Conservation (phyloP, 2,797 vertebrate genomes). For the Ptychobarbus kaznakovi region DNA sequence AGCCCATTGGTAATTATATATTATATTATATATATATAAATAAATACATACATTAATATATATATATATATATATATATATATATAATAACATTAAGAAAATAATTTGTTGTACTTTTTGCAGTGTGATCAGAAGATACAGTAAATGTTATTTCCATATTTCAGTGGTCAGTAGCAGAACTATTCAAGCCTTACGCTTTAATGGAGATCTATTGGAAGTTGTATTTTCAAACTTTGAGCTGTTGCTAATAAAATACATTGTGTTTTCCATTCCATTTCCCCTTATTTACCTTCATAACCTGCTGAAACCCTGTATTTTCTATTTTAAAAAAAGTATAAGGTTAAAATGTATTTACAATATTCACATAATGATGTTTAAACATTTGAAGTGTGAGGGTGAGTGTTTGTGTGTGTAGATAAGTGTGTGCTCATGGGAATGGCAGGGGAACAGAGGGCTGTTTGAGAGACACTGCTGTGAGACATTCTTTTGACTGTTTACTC, state of each 20-base stretch:
- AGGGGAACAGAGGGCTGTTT: slow-evolving; percentile 86
- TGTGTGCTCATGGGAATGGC: slow-evolving; percentile 72
- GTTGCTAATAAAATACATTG: not conserved
- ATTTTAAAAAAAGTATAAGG: not conserved
- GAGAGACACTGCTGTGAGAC: slow-evolving; percentile 68
- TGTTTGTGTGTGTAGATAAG: slow-evolving; percentile 41
- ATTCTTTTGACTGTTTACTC: slow-evolving; percentile 61
- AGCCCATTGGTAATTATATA: not conserved
- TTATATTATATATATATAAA: no score
- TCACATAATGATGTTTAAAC: not conserved
- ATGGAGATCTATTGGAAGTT: not conserved
- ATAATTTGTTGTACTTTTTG: not conserved
- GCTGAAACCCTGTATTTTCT: not conserved
- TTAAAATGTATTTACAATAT: not conserved
- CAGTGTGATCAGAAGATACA: not conserved
- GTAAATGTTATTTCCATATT: not conserved
- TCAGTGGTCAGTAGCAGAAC: not conserved
- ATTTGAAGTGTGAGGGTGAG: not conserved
- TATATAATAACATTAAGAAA: not conserved
- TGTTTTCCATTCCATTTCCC: not conserved
- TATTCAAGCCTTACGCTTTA: not conserved
- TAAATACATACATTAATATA: no score
- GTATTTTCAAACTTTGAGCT: not conserved
- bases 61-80: no score
- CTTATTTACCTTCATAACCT: not conserved